These are phyloP conservation scores for Palythoa grandis DNA, from an alignment of 92 coral and sea anemone genomes.

Conservation along the genomic window DNA sequence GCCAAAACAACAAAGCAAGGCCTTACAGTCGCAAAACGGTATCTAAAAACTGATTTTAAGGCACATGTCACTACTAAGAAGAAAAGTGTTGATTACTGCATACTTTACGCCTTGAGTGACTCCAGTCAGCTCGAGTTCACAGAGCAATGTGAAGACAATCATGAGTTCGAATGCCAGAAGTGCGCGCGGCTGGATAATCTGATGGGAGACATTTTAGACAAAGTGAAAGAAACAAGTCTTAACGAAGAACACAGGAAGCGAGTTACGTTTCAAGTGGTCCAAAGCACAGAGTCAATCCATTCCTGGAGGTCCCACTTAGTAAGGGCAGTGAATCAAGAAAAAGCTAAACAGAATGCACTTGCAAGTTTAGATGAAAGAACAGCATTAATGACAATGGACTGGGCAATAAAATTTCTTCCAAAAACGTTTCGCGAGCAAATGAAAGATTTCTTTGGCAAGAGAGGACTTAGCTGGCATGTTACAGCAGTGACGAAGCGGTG, in stretches of 20 bases:
- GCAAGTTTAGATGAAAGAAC: constrained; percentile 10
- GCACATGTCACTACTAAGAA: not conserved
- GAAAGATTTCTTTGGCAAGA: constrained; percentile 27
- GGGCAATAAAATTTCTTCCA: constrained; percentile 27
- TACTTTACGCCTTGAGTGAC: not conserved
- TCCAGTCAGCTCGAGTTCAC: not conserved
- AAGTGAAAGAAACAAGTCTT: constrained; percentile 30
- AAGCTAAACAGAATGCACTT: constrained; percentile 33
- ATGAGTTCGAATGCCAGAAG: constrained; percentile 16
- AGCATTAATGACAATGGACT: constrained; percentile 29
- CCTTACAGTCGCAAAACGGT: constrained; percentile 14
- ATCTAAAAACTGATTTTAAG: constrained; percentile 17
- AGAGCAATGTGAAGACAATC: constrained; percentile 2
- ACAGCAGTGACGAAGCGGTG: constrained; percentile 20
- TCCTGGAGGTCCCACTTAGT: constrained; percentile 16
- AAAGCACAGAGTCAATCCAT: constrained; percentile 19
- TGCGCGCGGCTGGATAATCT: constrained; percentile 18
- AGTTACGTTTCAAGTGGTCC: constrained; percentile 5
- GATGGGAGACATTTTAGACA: not conserved
- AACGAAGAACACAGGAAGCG: constrained; percentile 5
- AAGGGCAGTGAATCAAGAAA: constrained; percentile 27
- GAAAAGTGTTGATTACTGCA: constrained; percentile 31
- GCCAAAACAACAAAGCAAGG: constrained; percentile 25
- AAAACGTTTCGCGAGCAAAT: constrained; percentile 22
- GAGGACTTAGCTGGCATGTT: constrained; percentile 31